Evolutionary conservation across 2,797 vertebrate genomes (phyloP).

Genomic region (Enteromius anoplus): DNA sequence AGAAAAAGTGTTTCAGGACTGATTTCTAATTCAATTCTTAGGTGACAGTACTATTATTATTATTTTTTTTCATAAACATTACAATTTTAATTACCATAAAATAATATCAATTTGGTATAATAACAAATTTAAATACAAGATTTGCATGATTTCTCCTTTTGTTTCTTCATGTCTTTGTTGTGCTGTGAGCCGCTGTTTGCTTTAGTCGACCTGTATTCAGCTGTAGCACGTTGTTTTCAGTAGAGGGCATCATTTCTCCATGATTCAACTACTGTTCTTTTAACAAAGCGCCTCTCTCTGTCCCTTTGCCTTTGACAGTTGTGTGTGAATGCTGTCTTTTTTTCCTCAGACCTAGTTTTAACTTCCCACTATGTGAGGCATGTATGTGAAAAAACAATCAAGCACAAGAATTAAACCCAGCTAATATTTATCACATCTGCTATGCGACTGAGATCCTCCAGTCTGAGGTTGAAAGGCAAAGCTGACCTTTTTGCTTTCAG

Average conservation of each 20-base stretch:
- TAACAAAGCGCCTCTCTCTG: background rate
- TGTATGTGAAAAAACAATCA: background rate
- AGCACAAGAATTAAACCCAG: background rate
- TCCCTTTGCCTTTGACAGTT: background rate
- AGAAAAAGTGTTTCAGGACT: conserved; percentile 16
- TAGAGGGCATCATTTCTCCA: conserved; percentile 76
- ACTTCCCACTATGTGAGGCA: background rate
- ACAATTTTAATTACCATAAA: background rate
- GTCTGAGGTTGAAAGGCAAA: conserved; percentile 47
- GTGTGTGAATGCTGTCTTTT: background rate
- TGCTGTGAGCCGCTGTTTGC: background rate
- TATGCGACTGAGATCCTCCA: background rate
- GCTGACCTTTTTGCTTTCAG: conserved; percentile 51
- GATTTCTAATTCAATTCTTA: background rate
- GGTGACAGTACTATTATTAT: background rate
- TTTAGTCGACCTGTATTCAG: background rate
- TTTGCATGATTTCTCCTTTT: background rate
- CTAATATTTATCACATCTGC: conserved; percentile 1
- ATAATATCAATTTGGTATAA: too few relatives aligned
- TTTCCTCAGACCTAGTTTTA: background rate
- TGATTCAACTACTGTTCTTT: conserved; percentile 46
- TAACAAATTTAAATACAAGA: background rate
- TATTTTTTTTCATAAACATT: too few relatives aligned
- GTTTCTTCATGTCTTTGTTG: background rate
- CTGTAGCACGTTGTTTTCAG: conserved; percentile 55